Base-by-base conservation (phyloP, 1,140 invertebrate species). In the Pseudomyrmex concolor region DNA sequence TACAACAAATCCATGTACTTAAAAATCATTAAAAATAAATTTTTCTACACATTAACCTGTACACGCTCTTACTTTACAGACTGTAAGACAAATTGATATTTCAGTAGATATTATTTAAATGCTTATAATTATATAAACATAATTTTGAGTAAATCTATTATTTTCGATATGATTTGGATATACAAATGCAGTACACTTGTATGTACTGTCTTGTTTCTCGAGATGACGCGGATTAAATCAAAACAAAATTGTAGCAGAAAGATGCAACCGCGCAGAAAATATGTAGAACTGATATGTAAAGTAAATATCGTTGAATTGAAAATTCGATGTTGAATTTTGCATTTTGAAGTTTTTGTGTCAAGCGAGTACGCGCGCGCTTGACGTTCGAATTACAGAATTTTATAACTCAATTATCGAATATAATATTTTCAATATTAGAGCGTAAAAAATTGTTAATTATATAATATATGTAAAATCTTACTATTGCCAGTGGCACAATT, bases 281-380 rank as follows among this genome's bases (percentile, higher is more conserved):
- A 34, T 34, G 5, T 34, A 8, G 17, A 57, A 76, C 12, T 43
- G 50, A 77, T 64, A 77, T n/a, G 60, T 64, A 50, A 66, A 50
- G 55, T 67, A 67, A 78, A 84, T 73, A 86, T 72, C 45, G n/a
- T 50, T 13, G 17, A 48, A 63, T 54, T 66, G 43, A 76, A 80
- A 71, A 87, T 84, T 80, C 55, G 66, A 86, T 87, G 70, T 59
- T 34, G 34, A 34, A 34, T 34, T 34, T 34, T 73, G 57, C 74
- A 60, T 81, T 70, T 57, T 43, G 63, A 86, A 74, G 63, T 68
- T 68, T 80, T 48, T 12, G 19, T 60, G 19, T 19, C 19, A 13
- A 12, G 50, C 45, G 62, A 4, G 15, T 10, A 15, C 9, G 34
- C 4, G 19, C 8, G 15, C 17, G 15, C 7, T 70, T n/a, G 45